Evolutionary conservation across 2,888 invertebrate genomes (phyloP), one percentile per base, ranked within the genome.

Genomic region (Eristalis pertinax): DNA sequence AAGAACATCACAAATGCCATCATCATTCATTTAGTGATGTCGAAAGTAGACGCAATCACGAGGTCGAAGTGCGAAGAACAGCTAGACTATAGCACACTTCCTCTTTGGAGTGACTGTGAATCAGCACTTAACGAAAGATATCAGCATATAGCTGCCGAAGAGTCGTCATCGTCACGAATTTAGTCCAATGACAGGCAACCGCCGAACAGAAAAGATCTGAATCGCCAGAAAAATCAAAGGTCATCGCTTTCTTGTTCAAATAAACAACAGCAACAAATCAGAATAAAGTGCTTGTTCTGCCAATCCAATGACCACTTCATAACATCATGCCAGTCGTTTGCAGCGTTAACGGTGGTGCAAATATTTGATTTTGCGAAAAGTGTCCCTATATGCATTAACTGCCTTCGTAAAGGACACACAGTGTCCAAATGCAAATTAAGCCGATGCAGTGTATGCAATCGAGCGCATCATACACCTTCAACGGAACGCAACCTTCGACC

Each of bases 1-100:
- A 89, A 84, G 22, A 43, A 72, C 1, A 81, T 89, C 13, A 63
- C 77, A 0, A 87, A 77, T 24, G 89, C 82, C 0, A 88, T 88
- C 3, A 11, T 89, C 8, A 84, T 87, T 43, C 79, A 89, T 68
- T 67, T 87, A 10, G 84, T 77, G 4, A 78, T 75, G 65, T 68
- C 58, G 15, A 88, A 86, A 32, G 84, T 85, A 13, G 80, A 80
- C 60, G 19, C 80, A 26, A 56, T 22, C 19, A 80, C 76, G 13
- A 73, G 35, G 62, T 60, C 68, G 0, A 81, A 81, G 56, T 85
- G 81, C 81, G 77, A 76, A 63, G 74, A 85, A 26, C 63, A 84
- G 8, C 63, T 75, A 7, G 69, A 84, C 38, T 81, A 41, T n/a
- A 65, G 73, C n/a, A 81, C 79, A 24, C 68, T 87, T 29, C 82